phyloP scores from a whole-genome alignment of 2,797 vertebrate genomes.

The Melanogrammus aeglefinus region DNA sequence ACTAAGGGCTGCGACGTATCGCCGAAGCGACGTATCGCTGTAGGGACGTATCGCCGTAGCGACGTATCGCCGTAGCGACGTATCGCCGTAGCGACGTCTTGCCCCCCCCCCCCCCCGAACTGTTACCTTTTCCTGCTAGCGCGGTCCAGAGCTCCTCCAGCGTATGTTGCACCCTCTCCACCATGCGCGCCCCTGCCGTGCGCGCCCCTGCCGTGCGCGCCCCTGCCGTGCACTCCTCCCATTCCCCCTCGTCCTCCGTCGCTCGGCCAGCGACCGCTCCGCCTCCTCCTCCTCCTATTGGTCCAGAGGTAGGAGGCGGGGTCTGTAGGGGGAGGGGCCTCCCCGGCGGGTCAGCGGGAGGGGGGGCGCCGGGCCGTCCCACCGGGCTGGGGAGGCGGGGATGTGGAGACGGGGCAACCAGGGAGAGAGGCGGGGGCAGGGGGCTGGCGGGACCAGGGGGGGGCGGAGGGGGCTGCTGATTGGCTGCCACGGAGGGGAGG shows the following conservation, averaged over 20 bases:
- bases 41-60: too few species aligned
- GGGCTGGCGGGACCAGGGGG: background rate
- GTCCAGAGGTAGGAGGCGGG: slow-evolving; percentile 10
- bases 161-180: slow-evolving; percentile 75
- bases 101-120: too few species aligned
- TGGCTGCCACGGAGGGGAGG: background rate
- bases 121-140: slow-evolving; percentile 64
- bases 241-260: too few species aligned
- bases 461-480: background rate
- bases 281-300: slow-evolving; percentile 22
- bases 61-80: too few species aligned
- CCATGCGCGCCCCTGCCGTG: slow-evolving; percentile 46
- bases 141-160: slow-evolving; percentile 77
- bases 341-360: background rate
- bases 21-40: too few species aligned
- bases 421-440: background rate
- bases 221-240: too few species aligned
- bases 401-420: background rate
- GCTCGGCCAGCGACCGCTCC: too few species aligned
- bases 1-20: too few species aligned
- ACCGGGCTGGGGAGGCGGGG: background rate
- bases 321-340: slow-evolving; percentile 6
- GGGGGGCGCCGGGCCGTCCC: background rate
- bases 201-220: slow-evolving; percentile 12
- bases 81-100: too few species aligned